Conservation (phyloP, 92 coral and sea anemone species). For the Virgularia gustaviana region DNA sequence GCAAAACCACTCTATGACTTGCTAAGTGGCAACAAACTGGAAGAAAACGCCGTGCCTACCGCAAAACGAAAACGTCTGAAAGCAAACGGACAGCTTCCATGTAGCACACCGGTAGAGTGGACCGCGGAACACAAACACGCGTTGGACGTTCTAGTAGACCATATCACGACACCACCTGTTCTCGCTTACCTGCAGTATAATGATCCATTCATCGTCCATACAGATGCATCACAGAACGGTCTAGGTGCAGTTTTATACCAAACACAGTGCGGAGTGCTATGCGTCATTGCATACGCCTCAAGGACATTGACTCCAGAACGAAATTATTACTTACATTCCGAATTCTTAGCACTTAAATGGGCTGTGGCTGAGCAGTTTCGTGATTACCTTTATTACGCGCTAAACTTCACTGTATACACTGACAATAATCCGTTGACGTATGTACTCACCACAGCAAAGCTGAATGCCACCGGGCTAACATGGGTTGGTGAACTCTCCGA, state of each 20-base stretch:
- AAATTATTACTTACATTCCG: slow-evolving; percentile 29
- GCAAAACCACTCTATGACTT: too few relatives aligned
- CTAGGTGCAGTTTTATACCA: slow-evolving; percentile 3
- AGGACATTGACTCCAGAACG: slow-evolving; percentile 42
- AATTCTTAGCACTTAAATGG: slow-evolving; percentile 42
- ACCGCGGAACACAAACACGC: too few relatives aligned
- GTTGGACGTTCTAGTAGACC: background rate
- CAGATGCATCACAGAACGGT: slow-evolving; percentile 6
- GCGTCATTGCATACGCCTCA: slow-evolving; percentile 39
- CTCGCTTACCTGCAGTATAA: background rate
- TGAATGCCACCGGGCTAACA: slow-evolving; percentile 29
- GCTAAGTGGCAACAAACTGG: too few relatives aligned
- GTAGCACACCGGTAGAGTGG: too few relatives aligned
- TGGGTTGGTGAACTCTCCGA: slow-evolving; percentile 43
- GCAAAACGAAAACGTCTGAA: too few relatives aligned
- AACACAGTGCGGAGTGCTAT: background rate
- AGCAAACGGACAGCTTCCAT: too few relatives aligned
- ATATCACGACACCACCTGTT: background rate
- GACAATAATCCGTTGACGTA: slow-evolving; percentile 49
- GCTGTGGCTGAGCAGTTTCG: slow-evolving; percentile 34
- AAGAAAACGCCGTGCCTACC: too few relatives aligned
- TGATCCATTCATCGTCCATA: slow-evolving; percentile 3
- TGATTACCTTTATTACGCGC: slow-evolving; percentile 40
- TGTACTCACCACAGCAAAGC: slow-evolving; percentile 37
- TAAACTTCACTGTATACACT: slow-evolving; percentile 35